These are phyloP conservation scores for Gymnobelideus leadbeateri DNA, from an alignment of 2,113 vertebrate genomes.

Conservation along the genomic window DNA sequence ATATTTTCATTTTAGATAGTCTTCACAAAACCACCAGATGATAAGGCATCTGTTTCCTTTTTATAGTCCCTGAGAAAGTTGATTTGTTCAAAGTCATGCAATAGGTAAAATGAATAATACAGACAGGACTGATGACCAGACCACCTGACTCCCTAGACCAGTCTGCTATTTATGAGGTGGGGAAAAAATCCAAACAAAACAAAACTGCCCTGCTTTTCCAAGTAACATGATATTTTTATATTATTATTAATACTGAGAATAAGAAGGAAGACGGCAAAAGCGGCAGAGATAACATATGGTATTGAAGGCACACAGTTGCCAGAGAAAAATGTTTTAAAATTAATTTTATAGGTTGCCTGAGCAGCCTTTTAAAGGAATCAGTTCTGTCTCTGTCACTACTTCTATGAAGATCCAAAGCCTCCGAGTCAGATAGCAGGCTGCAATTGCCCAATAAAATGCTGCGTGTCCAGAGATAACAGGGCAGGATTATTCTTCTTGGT, in stretches of 20 bases:
- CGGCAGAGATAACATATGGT: neutral
- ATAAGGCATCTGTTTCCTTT: neutral
- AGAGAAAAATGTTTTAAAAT: constrained; percentile 12
- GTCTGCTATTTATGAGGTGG: neutral
- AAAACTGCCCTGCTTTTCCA: neutral
- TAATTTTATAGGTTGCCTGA: neutral
- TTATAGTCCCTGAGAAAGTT: neutral
- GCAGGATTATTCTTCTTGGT: neutral
- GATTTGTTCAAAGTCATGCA: neutral
- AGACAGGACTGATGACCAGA: neutral
- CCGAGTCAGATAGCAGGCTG: neutral
- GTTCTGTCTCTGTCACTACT: neutral
- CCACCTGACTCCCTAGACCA: neutral
- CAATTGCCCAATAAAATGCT: neutral
- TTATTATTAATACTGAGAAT: neutral
- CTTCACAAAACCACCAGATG: neutral
- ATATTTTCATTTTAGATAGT: neutral
- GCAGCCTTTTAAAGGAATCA: neutral
- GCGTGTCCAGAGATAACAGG: neutral
- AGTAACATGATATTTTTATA: neutral
- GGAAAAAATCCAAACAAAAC: neutral
- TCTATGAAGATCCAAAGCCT: constrained; percentile 20
- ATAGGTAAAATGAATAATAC: neutral
- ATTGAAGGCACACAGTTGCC: neutral
- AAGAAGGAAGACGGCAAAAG: neutral